Base-by-base conservation (phyloP, 2,888 invertebrate genomes). In the Balanococcus diminutus region DNA sequence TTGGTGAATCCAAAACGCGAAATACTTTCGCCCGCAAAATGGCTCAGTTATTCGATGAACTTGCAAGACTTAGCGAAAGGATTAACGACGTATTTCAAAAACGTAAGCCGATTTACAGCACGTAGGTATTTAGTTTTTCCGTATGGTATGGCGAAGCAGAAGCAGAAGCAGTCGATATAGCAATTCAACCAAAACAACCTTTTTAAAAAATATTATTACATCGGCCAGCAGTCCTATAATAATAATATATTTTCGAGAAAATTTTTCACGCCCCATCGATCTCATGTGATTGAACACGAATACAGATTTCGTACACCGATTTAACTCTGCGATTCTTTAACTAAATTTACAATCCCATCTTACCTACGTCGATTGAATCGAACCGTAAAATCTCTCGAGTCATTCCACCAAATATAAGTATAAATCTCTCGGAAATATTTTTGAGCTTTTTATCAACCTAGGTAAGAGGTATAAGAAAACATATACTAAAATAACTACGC, bases 101-200 rank as follows among this genome's bases (percentile, higher is more conserved):
- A 67, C 25, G 25, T 67, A 67, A 67, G 25, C 61, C 61, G 61
- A 67, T 67, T 67, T 67, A 67, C 51, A 5, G 19, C 19, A n/a
- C 61, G 25, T n/a, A n/a, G n/a, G n/a, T 67, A 67, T 67, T 67
- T 56, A 56, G 56, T 67, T 67, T 67, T 67, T 28, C 25, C 61
- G 11, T 19, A 56, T 22, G 25, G 25, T n/a, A n/a, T n/a, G n/a
- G 28, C 61, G n/a, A n/a, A n/a, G n/a, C n/a, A n/a, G n/a, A n/a
- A n/a, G n/a, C n/a, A n/a, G n/a, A n/a, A n/a, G n/a, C n/a, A n/a
- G n/a, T n/a, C n/a, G 51, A 2, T 51, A 36, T 46, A 25, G 25
- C 28, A 67, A 25, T 67, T 67, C 25, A 14, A 28, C 28, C 61
- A 28, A n/a, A 67, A 61, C 61, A 67, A 67, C 25, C 61, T 67